Base-by-base conservation (phyloP, 2,797 vertebrate genomes). In the Neosalanx taihuensis region DNA sequence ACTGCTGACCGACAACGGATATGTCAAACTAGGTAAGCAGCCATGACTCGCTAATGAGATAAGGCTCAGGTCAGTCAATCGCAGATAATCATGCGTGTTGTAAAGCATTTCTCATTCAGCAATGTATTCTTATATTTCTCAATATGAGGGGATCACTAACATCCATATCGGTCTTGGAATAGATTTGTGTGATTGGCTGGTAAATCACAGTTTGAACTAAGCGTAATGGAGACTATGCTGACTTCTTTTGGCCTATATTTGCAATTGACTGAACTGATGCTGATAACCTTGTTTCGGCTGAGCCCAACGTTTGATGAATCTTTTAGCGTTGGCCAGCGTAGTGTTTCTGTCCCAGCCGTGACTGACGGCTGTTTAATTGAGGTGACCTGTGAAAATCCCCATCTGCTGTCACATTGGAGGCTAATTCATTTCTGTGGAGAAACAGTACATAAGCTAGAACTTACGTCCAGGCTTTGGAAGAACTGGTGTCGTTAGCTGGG, bases 1-100 rank as follows among this genome's bases (percentile, higher is more conserved):
- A 87, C 91, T 95, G 57, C 86, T 95, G 88, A 95, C 94, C 1
- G 94, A 95, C 86, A 95, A 94, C 26, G 94, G 94, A 71, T 92
- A 95, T 72, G 92, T 95, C 81, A 95, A 95, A 85, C 87, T 95
- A 83, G 94, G 94, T 95, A 87, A 94, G 93, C 89, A 85, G 59
- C 49, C 35, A 6, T 20, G 18, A 51, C 26, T 37, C 46, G 31
- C n/a, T 64, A 9, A 20, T 13, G 5, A 23, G 29, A 1, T 60
- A 4, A 29, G 17, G 56, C 20, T 18, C 20, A 58, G 9, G 56
- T 58, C 56, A 58, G 1, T 58, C 18, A 58, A 41, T 12, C 12
- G 2, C 41, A 41, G 41, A 41, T 41, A 13, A 41, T 12, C 41
- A 46, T 9, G 41, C 7, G 13, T 46, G 9, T 46, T 46, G 41